A percentile compares a stretch with the other conserved stretches of the same genome.
phyloP scores from a whole-genome alignment of 2,797 vertebrate genomes.

The Synaphobranchus kaupii region DNA sequence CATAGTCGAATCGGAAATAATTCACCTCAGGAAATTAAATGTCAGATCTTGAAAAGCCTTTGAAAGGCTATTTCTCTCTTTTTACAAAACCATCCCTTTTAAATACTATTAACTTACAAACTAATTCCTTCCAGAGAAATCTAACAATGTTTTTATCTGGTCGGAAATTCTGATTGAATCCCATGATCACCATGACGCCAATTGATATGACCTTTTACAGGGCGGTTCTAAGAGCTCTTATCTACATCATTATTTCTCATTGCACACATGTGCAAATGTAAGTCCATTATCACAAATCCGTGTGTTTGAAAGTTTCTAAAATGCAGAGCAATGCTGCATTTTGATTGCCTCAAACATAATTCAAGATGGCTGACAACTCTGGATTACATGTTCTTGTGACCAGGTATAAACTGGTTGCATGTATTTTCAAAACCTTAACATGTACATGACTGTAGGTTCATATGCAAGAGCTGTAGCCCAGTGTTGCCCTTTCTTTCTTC shows the following conservation, averaged over 20 bases:
- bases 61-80: neutral
- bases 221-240: too few species aligned
- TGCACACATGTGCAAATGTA: too few species aligned
- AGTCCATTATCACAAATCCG: too few species aligned
- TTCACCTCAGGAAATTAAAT: slow-evolving; percentile 19
- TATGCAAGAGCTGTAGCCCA: neutral
- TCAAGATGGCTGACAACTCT: neutral
- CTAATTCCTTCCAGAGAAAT: neutral
- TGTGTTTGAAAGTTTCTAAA: too few species aligned
- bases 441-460: too few species aligned
- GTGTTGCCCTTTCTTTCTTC: neutral
- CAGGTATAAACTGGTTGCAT: neutral
- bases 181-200: too few species aligned
- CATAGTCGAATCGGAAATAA: neutral
- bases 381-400: neutral
- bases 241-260: too few species aligned
- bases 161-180: neutral
- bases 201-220: too few species aligned
- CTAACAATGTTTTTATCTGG: neutral
- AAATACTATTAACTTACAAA: neutral
- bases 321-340: too few species aligned
- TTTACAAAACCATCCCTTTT: neutral
- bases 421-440: neutral
- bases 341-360: neutral
- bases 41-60: neutral